Conservation (phyloP, 2,113 vertebrate species). For the Psettodes erumei region DNA sequence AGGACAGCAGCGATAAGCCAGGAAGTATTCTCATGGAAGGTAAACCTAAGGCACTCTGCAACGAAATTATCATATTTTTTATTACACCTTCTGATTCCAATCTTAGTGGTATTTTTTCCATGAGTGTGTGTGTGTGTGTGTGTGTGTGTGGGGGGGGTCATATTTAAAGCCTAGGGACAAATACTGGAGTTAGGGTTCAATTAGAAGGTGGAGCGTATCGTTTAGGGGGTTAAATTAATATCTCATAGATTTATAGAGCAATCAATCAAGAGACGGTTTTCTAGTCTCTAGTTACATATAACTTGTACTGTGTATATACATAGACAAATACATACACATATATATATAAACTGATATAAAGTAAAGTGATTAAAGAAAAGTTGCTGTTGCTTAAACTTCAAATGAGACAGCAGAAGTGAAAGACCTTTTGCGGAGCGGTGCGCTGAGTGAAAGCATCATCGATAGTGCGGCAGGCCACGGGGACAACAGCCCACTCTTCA, state of each 20-base stretch:
- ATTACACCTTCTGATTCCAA: slow-evolving; percentile 51
- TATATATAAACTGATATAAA: not conserved
- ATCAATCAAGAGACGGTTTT: not conserved
- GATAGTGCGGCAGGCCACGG: not conserved
- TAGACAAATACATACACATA: no score
- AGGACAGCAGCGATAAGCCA: slow-evolving; percentile 21
- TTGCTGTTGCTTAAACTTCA: no score
- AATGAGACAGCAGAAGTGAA: not conserved
- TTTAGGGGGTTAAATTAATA: not conserved
- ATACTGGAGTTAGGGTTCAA: slow-evolving; percentile 26
- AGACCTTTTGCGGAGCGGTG: not conserved
- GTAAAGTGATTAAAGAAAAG: not conserved
- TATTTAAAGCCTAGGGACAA: slow-evolving; percentile 33
- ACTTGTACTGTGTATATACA: no score
- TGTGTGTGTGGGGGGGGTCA: not conserved
- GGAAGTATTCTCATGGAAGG: slow-evolving; percentile 8
- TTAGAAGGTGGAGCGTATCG: not conserved
- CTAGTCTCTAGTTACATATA: not conserved
- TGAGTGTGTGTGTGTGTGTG: slow-evolving; percentile 9
- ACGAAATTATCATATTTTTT: slow-evolving; percentile 59
- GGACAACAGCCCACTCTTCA: not conserved
- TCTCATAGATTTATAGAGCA: not conserved
- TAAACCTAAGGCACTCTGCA: slow-evolving; percentile 22
- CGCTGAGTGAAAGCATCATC: not conserved
- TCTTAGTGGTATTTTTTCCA: slow-evolving; percentile 27